Evolutionary conservation across 2,113 vertebrate species (phyloP).

Genomic region (Etheostoma cragini): DNA sequence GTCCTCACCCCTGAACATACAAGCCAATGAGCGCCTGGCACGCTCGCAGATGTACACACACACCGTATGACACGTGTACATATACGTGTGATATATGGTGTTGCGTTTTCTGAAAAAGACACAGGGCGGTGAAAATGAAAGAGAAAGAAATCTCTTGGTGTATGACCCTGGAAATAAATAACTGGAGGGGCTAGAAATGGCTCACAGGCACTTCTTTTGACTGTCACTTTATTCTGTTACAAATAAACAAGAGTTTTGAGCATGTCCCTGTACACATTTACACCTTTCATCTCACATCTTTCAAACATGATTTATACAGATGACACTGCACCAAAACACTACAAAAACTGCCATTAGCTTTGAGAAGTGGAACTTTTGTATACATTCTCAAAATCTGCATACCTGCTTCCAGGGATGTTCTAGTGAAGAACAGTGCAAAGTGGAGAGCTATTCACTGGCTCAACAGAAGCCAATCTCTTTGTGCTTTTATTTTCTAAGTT

Average conservation of each 20-base stretch:
- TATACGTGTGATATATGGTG: constrained; percentile 68
- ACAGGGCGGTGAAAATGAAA: constrained; percentile 69
- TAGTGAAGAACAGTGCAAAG: constrained; percentile 12
- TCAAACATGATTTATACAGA: not conserved
- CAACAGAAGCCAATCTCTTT: constrained; percentile 53
- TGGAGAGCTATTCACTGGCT: constrained; percentile 44
- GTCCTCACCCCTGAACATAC: constrained; percentile 73
- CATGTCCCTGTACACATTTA: constrained; percentile 2
- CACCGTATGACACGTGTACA: constrained; percentile 62
- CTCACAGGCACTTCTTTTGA: constrained; percentile 36
- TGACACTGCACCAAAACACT: not conserved
- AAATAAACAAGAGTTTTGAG: constrained; percentile 27
- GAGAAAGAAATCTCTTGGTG: constrained; percentile 44
- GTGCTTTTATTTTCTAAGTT: constrained; percentile 50
- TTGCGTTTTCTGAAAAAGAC: constrained; percentile 62
- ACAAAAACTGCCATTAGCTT: not conserved
- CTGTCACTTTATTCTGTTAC: constrained; percentile 21
- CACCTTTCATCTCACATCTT: not conserved
- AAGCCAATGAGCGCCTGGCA: constrained; percentile 54
- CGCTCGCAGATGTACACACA: constrained; percentile 60
- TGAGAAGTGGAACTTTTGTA: constrained; percentile 15
- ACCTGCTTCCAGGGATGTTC: constrained; percentile 31
- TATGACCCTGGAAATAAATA: constrained; percentile 63
- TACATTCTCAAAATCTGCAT: constrained; percentile 14
- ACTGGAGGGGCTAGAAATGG: constrained; percentile 31